Evolutionary conservation across 2,113 vertebrate genomes (phyloP).

Genomic region (Meriones unguiculatus): DNA sequence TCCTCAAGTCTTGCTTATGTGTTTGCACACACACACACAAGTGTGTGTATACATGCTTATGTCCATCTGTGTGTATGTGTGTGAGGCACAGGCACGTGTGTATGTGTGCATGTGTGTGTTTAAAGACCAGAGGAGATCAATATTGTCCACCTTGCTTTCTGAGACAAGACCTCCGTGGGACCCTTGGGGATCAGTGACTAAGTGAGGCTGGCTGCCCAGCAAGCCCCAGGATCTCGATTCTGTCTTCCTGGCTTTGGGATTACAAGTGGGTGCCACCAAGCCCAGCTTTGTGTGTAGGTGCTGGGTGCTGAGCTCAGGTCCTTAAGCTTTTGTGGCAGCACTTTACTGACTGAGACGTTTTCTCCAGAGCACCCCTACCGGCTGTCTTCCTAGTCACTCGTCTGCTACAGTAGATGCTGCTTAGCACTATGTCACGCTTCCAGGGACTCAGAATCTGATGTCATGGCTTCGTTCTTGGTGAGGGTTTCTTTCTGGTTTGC

Average conservation of each 20-base stretch:
- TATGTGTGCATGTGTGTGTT: not conserved
- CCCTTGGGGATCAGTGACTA: not conserved
- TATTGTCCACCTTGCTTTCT: not conserved
- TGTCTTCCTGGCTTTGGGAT: not conserved
- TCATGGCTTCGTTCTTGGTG: not conserved
- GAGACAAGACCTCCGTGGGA: not conserved
- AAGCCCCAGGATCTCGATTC: too few relatives aligned
- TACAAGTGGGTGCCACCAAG: not conserved
- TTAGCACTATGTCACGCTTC: not conserved
- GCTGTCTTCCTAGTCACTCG: not conserved
- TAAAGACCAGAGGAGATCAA: not conserved
- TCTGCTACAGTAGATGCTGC: not conserved
- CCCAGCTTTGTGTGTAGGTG: not conserved
- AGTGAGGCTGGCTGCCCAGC: not conserved
- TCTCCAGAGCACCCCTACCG: not conserved
- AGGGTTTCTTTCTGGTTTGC: not conserved
- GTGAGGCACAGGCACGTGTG: not conserved
- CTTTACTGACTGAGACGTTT: not conserved
- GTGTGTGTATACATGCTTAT: not conserved
- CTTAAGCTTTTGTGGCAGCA: not conserved
- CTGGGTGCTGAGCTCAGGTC: not conserved
- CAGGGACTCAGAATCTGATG: not conserved
- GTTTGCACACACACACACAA: too few relatives aligned
- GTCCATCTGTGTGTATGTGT: not conserved
- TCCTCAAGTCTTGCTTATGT: not conserved